Conservation (phyloP, 2,113 vertebrate species). For the Oceanites oceanicus region DNA sequence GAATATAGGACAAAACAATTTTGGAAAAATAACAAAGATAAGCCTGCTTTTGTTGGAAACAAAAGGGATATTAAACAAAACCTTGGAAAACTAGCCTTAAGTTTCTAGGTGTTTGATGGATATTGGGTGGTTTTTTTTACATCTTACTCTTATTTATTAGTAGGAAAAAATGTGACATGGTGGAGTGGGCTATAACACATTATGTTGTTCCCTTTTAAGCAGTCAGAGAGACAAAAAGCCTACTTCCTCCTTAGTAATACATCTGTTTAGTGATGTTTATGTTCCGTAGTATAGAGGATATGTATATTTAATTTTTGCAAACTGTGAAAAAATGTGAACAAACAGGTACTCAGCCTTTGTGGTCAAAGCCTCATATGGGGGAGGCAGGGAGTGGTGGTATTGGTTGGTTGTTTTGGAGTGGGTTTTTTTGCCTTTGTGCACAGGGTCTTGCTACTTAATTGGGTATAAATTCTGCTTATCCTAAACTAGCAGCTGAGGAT, state of each 20-base stretch:
- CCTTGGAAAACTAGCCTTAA: neutral
- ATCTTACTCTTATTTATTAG: neutral
- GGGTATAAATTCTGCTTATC: neutral
- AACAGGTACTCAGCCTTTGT: neutral
- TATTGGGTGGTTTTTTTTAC: neutral
- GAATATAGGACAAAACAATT: neutral
- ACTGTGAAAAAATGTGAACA: neutral
- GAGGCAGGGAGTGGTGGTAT: rapidly evolving
- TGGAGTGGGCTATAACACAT: neutral
- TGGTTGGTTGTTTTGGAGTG: neutral
- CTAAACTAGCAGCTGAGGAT: neutral
- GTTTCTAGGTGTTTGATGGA: neutral
- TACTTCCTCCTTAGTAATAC: neutral
- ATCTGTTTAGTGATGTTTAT: neutral
- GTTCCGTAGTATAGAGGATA: neutral
- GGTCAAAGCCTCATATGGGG: neutral
- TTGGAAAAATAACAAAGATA: neutral
- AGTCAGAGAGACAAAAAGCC: neutral
- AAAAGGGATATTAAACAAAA: neutral
- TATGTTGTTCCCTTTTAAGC: neutral
- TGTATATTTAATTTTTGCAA: neutral
- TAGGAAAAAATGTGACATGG: neutral
- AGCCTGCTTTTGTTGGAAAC: neutral
- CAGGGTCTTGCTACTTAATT: neutral
- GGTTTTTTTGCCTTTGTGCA: neutral